Percentiles rank a stretch among this genome's conserved stretches.
phyloP scores from a whole-genome alignment of 2,113 vertebrate species.

The Tetraodon nigroviridis region DNA sequence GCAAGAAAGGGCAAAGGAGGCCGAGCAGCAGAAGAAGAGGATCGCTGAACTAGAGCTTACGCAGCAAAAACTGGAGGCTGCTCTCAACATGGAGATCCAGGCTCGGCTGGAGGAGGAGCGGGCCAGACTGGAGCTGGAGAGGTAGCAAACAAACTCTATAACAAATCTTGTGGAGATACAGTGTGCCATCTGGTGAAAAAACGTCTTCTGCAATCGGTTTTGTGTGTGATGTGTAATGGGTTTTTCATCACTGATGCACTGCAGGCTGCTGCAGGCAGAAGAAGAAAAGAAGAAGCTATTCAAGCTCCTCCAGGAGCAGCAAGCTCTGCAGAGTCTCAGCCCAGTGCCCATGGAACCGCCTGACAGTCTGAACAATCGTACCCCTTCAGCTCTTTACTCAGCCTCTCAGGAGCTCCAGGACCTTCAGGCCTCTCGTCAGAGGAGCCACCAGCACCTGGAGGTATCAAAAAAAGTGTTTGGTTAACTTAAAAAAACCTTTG shows the following conservation, averaged over 20 bases:
- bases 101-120: slow-evolving; percentile 72
- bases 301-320: slow-evolving; percentile 62
- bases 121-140: slow-evolving; percentile 66
- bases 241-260: neutral
- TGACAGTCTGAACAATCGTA: neutral
- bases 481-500: neutral
- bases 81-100: slow-evolving; percentile 73
- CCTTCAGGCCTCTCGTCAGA: slow-evolving; percentile 56
- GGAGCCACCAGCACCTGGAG: slow-evolving; percentile 64
- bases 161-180: neutral
- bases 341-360: slow-evolving; percentile 24
- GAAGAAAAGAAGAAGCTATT: slow-evolving; percentile 69
- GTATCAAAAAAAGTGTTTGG: slow-evolving; percentile 24
- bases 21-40: slow-evolving; percentile 67
- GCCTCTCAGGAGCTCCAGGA: slow-evolving; percentile 69
- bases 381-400: slow-evolving; percentile 53
- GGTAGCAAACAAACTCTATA: slow-evolving; percentile 39
- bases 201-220: neutral
- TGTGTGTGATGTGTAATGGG: too few relatives aligned
- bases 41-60: slow-evolving; percentile 74
- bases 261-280: slow-evolving; percentile 62
- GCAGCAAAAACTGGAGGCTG: slow-evolving; percentile 69
- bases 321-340: slow-evolving; percentile 39
- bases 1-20: slow-evolving; percentile 67
- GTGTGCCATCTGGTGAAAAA: neutral